These are phyloP conservation scores for Cerceris ruficornis DNA, from an alignment of 2,888 invertebrate species.

Conservation along the genomic window DNA sequence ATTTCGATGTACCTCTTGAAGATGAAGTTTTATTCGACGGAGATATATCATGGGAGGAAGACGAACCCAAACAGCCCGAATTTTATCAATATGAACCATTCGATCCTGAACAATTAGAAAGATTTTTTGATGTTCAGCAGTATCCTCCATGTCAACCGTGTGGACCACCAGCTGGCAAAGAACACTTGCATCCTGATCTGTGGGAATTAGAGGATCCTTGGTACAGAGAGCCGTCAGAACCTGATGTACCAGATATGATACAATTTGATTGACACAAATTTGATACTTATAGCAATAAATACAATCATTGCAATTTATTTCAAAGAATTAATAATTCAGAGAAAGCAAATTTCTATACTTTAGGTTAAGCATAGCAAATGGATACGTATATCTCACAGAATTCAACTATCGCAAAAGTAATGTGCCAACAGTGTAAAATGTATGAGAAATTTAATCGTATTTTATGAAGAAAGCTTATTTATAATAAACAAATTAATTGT, in stretches of 20 bases:
- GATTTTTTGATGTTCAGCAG: constrained; percentile 68
- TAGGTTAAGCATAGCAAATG: no score
- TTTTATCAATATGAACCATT: constrained; percentile 32
- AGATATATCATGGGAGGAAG: constrained; percentile 68
- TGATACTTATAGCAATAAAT: no score
- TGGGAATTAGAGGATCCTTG: constrained; percentile 75
- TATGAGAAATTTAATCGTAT: no score
- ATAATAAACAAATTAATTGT: no score
- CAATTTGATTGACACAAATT: constrained; percentile 49
- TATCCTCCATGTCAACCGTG: constrained; percentile 60
- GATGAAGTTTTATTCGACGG: constrained; percentile 64
- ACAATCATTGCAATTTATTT: no score
- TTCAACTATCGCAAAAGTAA: no score
- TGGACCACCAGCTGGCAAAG: constrained; percentile 66
- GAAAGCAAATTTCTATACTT: no score
- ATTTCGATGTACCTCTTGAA: constrained; percentile 59
- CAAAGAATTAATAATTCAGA: no score
- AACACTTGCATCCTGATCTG: constrained; percentile 67
- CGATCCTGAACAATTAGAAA: constrained; percentile 68
- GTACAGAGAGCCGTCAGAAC: constrained; percentile 53
- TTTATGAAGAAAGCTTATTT: no score
- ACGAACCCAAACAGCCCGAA: constrained; percentile 50
- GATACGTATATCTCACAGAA: no score
- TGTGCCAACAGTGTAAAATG: no score
- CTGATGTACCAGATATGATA: constrained; percentile 66